Conservation (phyloP, 1,140 invertebrate genomes). For the Contarinia nasturtii region DNA sequence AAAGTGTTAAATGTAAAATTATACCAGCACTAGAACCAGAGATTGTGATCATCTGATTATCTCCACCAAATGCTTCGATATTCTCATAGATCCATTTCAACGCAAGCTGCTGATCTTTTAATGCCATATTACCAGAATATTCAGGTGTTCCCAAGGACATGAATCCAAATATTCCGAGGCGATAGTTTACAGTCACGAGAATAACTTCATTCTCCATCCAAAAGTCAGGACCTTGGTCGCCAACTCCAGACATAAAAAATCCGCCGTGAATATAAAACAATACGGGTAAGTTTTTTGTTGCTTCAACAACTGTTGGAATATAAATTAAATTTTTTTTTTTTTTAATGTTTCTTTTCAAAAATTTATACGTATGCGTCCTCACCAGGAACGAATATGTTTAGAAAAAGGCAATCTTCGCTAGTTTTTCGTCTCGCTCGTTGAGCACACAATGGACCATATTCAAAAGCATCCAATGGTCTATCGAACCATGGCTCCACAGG, state of each 20-base stretch:
- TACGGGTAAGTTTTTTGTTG: slow-evolving; percentile 25
- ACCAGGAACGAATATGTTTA: too few species aligned
- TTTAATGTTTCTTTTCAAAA: too few species aligned
- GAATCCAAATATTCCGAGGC: slow-evolving; percentile 46
- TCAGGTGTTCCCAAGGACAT: slow-evolving; percentile 38
- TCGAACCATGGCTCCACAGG: too few species aligned
- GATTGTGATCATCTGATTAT: slow-evolving; percentile 43
- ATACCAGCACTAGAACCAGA: slow-evolving; percentile 33
- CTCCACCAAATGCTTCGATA: slow-evolving; percentile 52
- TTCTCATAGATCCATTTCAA: slow-evolving; percentile 54
- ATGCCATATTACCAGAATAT: slow-evolving; percentile 43
- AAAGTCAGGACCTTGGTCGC: slow-evolving; percentile 35
- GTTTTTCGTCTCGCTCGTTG: too few species aligned
- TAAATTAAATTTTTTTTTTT: too few species aligned
- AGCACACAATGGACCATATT: too few species aligned
- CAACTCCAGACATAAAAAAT: slow-evolving; percentile 32
- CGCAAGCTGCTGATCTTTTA: slow-evolving; percentile 50
- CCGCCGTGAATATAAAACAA: slow-evolving; percentile 49
- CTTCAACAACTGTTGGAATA: too few species aligned
- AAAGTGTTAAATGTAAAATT: too few species aligned
- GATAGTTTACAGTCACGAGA: slow-evolving; percentile 40
- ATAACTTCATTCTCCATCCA: slow-evolving; percentile 39
- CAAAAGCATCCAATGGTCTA: too few species aligned
- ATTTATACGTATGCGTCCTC: too few species aligned
- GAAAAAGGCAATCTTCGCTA: too few species aligned